Conservation (phyloP, 2,797 vertebrate genomes). For the Crypturellus tataupa region DNA sequence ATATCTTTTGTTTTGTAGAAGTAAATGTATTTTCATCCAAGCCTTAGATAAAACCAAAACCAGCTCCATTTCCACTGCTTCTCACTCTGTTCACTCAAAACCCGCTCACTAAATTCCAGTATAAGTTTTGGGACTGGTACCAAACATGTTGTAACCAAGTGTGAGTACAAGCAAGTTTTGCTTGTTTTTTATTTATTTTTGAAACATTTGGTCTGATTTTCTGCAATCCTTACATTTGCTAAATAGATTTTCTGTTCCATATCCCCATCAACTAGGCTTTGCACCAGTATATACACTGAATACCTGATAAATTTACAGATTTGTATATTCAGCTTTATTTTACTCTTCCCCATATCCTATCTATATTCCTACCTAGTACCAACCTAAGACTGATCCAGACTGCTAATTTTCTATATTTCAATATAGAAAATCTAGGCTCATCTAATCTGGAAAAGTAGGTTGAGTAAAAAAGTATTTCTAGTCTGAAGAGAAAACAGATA, state of each 20-base stretch:
- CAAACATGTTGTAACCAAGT: not conserved
- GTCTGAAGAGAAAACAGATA: not conserved
- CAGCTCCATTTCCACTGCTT: not conserved
- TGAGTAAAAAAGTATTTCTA: not conserved
- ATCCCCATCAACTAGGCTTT: not conserved
- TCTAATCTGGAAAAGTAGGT: not conserved
- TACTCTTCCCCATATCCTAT: not conserved
- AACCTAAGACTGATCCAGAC: not conserved
- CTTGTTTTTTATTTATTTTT: not conserved
- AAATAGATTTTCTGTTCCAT: not conserved
- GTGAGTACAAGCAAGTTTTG: not conserved
- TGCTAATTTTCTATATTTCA: not conserved
- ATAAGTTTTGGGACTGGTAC: not conserved
- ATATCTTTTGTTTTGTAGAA: not conserved
- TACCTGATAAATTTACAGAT: not conserved
- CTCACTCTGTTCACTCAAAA: not conserved
- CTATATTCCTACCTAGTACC: not conserved
- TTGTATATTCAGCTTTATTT: not conserved
- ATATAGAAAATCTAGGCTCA: not conserved
- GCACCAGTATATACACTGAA: not conserved
- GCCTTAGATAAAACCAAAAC: not conserved
- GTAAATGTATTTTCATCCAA: fast-evolving
- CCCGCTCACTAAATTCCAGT: not conserved
- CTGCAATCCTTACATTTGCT: not conserved
- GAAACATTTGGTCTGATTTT: not conserved